phyloP scores from a whole-genome alignment of 2,797 vertebrate species.

The Numenius phaeopus region DNA sequence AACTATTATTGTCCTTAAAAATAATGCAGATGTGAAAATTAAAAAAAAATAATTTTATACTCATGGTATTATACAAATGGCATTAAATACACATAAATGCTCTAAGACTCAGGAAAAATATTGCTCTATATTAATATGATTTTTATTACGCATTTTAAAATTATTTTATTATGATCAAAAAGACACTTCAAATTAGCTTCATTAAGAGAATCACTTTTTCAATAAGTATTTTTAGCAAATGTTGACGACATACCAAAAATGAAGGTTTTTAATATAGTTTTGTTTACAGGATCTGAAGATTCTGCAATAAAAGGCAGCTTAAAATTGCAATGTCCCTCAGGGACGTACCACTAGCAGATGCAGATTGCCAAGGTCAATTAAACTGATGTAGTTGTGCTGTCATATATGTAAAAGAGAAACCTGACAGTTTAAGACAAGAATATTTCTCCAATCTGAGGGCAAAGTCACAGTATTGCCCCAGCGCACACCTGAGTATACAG shows the following conservation, averaged over 20 bases:
- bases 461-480: not conserved
- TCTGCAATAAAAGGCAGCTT: conserved; percentile 64
- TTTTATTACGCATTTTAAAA: not conserved
- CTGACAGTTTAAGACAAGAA: conserved; percentile 65
- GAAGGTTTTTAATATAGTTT: conserved; percentile 6
- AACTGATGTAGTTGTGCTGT: conserved; percentile 80
- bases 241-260: conserved; percentile 45
- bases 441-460: conserved; percentile 33
- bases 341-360: conserved; percentile 79
- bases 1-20: not conserved
- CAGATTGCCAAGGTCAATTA: conserved; percentile 87
- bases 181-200: conserved; percentile 40
- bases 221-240: conserved; percentile 59
- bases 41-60: not conserved
- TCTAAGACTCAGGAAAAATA: not conserved
- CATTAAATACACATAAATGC: not conserved
- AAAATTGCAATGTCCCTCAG: conserved; percentile 65
- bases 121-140: not conserved
- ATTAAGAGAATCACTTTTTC: conserved; percentile 23
- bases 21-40: not conserved
- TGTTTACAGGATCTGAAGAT: conserved; percentile 60
- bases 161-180: conserved; percentile 9
- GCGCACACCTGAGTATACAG: fast-evolving
- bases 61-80: not conserved
- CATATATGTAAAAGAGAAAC: conserved; percentile 74